Evolutionary conservation across 2,113 vertebrate species (phyloP), one percentile per base, ranked within the genome.

Genomic region (Malaclemys terrapin): DNA sequence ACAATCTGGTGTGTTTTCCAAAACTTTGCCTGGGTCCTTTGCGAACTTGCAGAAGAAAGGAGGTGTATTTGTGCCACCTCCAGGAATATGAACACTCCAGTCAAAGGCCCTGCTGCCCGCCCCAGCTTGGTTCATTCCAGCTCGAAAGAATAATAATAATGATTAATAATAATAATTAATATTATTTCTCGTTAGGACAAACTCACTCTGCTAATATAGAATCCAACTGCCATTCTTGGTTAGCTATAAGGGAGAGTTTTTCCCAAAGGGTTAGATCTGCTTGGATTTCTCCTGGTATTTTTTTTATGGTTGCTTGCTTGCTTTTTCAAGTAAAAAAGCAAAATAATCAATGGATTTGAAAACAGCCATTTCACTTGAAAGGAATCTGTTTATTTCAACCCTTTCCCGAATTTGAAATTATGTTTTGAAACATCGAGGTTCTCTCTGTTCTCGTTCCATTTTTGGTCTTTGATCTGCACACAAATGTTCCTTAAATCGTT

Each of bases 41-140:
- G 31, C 31, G 62, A 16, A 8, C 31, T 65, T 65, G 8, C 62
- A 12, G 56, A 27, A 57, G 56, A 57, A 57, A 25, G 56, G 24
- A 57, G 13, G 6, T 62, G 13, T 3, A 16, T 62, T 62, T 35
- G 12, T 42, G 24, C 52, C 8, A 38, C 6, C 57, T 76, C 52
- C 69, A 81, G 50, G 85, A 76, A 79, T 20, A 54, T n/a, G 54
- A 59, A 50, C 29, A 13, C 80, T 42, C 79, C 84, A 76, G 82
- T 84, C 91, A 88, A 59, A 88, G 75, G 50, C 80, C 52, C 56
- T 54, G 57, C 79, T 84, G 38, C 53, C 59, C 65, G 76, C 52
- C 82, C 87, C 90, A 92, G 52, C 62, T 42, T 84, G 87, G 86
- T 84, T 92, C 79, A 84, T 92, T 72, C 81, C 53, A 42, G 56